These are phyloP conservation scores for Hipparchia semele DNA, from an alignment of 2,888 invertebrate genomes.

Conservation along the genomic window DNA sequence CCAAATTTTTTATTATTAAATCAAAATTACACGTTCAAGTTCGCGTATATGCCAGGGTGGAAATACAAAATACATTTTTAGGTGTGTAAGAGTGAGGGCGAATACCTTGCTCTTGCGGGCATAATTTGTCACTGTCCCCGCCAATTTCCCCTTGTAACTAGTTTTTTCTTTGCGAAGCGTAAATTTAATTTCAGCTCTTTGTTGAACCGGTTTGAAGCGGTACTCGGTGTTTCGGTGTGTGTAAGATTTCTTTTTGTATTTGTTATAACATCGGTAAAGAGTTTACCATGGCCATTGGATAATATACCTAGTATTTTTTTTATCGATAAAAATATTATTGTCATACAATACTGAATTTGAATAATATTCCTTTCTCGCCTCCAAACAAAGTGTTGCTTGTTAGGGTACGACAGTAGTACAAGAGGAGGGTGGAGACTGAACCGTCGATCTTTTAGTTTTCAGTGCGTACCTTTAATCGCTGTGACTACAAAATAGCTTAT, in stretches of 20 bases:
- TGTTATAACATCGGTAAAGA: neutral
- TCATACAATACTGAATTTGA: too few species aligned
- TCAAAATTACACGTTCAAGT: constrained; percentile 26
- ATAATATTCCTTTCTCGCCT: too few species aligned
- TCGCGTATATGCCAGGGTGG: constrained; percentile 28
- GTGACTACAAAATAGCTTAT: too few species aligned
- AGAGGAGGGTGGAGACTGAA: too few species aligned
- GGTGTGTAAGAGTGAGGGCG: constrained; percentile 54
- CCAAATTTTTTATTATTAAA: constrained; percentile 3
- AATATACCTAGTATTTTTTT: neutral
- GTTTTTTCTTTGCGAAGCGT: constrained; percentile 80
- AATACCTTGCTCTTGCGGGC: constrained; percentile 65
- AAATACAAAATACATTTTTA: constrained; percentile 50
- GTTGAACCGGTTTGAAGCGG: constrained; percentile 67
- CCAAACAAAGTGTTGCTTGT: too few species aligned
- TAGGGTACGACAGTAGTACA: too few species aligned
- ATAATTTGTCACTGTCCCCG: constrained; percentile 81
- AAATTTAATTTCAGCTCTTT: constrained; percentile 80
- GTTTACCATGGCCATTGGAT: neutral
- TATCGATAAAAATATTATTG: neutral
- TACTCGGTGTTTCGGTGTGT: constrained; percentile 18
- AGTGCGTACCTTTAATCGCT: too few species aligned
- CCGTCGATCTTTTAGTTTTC: too few species aligned
- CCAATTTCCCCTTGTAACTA: constrained; percentile 81
- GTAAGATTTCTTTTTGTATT: neutral